A percentile compares a stretch with the other conserved stretches of the same genome.
Conservation (phyloP, 2,797 vertebrate genomes). For the Rhabdomys pumilio region DNA sequence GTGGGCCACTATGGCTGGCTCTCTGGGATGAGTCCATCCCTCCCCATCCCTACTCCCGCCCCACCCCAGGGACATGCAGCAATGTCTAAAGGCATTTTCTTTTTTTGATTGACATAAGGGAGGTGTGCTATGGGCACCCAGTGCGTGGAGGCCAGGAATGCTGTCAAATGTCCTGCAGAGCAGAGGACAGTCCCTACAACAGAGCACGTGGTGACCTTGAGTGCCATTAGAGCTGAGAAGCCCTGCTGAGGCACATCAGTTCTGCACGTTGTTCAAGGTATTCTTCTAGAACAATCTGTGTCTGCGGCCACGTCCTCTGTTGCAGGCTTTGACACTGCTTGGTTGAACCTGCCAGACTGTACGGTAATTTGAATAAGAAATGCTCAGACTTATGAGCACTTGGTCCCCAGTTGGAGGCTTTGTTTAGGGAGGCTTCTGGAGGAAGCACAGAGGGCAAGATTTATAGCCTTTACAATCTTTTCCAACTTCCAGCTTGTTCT, state of each 20-base stretch:
- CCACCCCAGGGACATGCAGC: background rate
- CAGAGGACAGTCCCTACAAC: background rate
- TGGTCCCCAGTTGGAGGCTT: background rate
- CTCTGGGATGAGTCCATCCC: background rate
- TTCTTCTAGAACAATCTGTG: background rate
- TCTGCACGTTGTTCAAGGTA: fast-evolving
- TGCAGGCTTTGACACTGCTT: background rate
- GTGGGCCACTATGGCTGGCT: background rate
- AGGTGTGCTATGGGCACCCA: background rate
- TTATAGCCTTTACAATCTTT: background rate
- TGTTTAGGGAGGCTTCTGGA: background rate
- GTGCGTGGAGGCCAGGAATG: background rate
- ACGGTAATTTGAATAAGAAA: background rate
- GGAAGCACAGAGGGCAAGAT: background rate
- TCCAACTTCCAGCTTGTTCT: background rate
- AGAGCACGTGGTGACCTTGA: background rate
- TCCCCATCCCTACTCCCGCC: background rate
- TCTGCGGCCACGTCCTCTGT: too few species aligned
- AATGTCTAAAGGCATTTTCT: background rate
- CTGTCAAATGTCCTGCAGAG: background rate
- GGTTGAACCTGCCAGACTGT: background rate
- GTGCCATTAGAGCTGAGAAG: background rate
- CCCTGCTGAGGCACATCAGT: background rate
- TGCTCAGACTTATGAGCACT: background rate
- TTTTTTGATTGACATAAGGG: background rate